phyloP scores from a whole-genome alignment of 2,797 vertebrate species.

The Euthynnus affinis region DNA sequence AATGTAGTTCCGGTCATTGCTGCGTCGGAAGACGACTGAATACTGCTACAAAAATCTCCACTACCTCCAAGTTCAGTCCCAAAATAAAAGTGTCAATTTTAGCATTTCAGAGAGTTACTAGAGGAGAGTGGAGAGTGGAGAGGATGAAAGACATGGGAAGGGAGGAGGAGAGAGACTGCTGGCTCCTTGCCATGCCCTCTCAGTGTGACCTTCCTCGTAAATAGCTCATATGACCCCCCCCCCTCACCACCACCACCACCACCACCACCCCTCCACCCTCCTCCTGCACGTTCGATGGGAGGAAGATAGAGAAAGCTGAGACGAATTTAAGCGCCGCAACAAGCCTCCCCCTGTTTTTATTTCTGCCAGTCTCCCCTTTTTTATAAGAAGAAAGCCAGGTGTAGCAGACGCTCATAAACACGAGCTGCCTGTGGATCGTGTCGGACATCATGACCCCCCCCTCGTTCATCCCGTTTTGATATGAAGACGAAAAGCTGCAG shows the following conservation, averaged over 20 bases:
- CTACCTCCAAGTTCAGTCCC: conserved; percentile 10
- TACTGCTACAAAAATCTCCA: neutral
- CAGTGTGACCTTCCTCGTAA: conserved; percentile 89
- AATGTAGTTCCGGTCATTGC: neutral
- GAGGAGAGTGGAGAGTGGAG: conserved; percentile 24
- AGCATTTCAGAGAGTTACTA: conserved; percentile 19
- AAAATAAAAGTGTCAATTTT: conserved; percentile 43
- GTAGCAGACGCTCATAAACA: conserved; percentile 45
- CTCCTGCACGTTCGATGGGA: conserved; percentile 52
- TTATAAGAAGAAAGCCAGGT: conserved; percentile 58
- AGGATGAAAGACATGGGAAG: conserved; percentile 46
- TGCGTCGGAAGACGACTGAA: neutral
- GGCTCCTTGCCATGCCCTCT: conserved; percentile 88
- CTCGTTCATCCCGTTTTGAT: conserved; percentile 8
- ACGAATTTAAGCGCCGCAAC: conserved; percentile 54
- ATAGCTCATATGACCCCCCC: conserved; percentile 81
- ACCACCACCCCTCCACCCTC: conserved; percentile 42
- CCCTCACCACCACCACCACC: too few relatives aligned
- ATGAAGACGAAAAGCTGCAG: conserved; percentile 19
- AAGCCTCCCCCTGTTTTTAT: conserved; percentile 60
- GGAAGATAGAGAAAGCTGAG: conserved; percentile 68
- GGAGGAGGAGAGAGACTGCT: conserved; percentile 75
- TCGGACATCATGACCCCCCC: conserved; percentile 4
- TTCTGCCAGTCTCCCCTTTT: conserved; percentile 55
- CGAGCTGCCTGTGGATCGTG: too few relatives aligned